Base-by-base conservation (phyloP, 2,888 invertebrate species). In the Cylindroiulus punctatus region DNA sequence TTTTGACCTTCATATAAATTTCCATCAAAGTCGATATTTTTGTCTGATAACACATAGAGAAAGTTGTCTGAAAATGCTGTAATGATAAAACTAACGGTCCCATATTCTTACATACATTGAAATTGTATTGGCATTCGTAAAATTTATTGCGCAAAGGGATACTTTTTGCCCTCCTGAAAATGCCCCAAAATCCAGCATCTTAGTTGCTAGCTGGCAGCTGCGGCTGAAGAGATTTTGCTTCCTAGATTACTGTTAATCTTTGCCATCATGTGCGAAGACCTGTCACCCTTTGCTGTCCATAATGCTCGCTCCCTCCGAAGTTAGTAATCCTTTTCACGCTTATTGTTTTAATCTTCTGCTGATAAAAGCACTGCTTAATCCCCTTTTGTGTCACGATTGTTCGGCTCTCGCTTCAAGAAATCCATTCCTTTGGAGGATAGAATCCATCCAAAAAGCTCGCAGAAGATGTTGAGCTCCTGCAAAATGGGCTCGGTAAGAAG, bases 281-380 rank as follows among this genome's bases (percentile, higher is more conserved):
- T 76, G 76, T 76, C 30, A 76, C 76, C 76, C 76, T 76, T 76
- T 30, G 76, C 76, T 76, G 76, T 76, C 76, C 76, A 14, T 76
- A 30, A 76, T 76, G 76, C 76, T 76, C 30, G 30, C 14, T 26
- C 30, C 14, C 76, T 76, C 30, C 76, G 30, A 76, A 76, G 30
- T 76, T 30, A 30, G 30, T 76, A 76, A 76, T 76, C 76, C 76
- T 10, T 76, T 76, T 30, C 30, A 30, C 76, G 76, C 76, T 76
- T 76, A 76, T 76, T 76, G 76, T 76, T 76, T 76, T 76, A 76
- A 76, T 76, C 76, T 76, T 76, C 14, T 22, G 12, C 30, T 76
- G 76, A 76, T 76, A 76, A 76, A 76, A 76, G 76, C 76, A 14
- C 76, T 4, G 22, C 30, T 76, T 76, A 76, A 76, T 76, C 76